Conservation (phyloP, 2,113 vertebrate genomes). For the Lasiurus borealis region DNA sequence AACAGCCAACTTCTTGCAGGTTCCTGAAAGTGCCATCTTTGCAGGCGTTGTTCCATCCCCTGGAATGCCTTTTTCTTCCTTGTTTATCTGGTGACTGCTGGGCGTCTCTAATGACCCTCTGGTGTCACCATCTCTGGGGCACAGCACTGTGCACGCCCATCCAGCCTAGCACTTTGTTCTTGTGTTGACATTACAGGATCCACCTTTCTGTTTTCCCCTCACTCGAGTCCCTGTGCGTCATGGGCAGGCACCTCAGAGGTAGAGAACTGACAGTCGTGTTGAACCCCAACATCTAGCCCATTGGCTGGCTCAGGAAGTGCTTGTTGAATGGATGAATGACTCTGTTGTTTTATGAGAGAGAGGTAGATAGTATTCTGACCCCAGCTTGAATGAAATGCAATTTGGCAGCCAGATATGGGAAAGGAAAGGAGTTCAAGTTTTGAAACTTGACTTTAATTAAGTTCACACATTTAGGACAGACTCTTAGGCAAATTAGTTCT, state of each 20-base stretch:
- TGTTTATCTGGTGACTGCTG: not conserved
- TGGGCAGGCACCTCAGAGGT: not conserved
- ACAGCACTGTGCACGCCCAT: not conserved
- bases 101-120: too few species aligned
- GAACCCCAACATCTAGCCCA: not conserved
- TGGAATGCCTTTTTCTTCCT: not conserved
- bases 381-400: not conserved
- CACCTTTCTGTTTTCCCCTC: not conserved
- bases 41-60: too few species aligned
- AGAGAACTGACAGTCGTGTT: not conserved
- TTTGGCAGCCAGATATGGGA: not conserved
- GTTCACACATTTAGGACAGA: constrained; percentile 37
- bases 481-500: constrained; percentile 47
- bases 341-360: not conserved
- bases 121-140: too few species aligned
- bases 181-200: accelerated
- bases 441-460: constrained; percentile 54
- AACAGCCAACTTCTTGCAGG: not conserved
- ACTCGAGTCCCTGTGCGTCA: not conserved
- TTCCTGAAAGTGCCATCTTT: not conserved
- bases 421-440: not conserved
- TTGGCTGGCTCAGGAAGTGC: not conserved
- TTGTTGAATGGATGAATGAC: not conserved
- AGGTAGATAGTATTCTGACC: not conserved
- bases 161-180: accelerated